These are phyloP conservation scores for Mixornis gularis DNA, from an alignment of 2,113 vertebrate genomes.

Conservation along the genomic window DNA sequence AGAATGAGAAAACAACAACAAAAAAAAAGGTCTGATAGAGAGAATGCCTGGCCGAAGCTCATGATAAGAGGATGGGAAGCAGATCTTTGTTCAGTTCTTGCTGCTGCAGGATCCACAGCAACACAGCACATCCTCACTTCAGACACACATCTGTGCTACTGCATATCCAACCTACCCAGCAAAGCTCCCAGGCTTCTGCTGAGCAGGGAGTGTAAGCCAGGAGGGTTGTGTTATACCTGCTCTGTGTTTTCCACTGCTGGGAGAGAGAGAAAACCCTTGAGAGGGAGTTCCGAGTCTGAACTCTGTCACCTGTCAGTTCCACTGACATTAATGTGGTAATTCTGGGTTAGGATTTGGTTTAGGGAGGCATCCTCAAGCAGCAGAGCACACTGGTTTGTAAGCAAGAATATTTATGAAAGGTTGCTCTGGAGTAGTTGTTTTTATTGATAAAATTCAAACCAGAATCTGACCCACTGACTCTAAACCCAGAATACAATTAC, in stretches of 20 bases:
- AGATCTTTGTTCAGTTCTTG: not conserved
- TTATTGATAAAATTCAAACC: not conserved
- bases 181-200: not conserved
- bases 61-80: not conserved
- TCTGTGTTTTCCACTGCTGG: not conserved
- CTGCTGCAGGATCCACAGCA: not conserved
- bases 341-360: slow-evolving; percentile 8
- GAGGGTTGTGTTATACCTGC: not conserved
- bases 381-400: not conserved
- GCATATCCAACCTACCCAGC: not conserved
- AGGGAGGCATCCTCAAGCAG: not conserved
- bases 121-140: not conserved
- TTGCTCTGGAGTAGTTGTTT: not conserved
- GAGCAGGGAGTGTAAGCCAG: not conserved
- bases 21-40: not conserved
- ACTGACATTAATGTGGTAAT: slow-evolving; percentile 9
- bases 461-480: not conserved
- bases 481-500: not conserved
- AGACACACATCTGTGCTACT: not conserved
- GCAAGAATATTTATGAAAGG: not conserved
- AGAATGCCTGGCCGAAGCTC: not conserved
- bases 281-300: not conserved
- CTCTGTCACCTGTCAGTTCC: slow-evolving; percentile 12
- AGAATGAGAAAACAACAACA: not conserved
- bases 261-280: not conserved